Percentiles rank a stretch among this genome's conserved stretches.
phyloP scores from a whole-genome alignment of 2,888 invertebrate genomes.

The Idaea dimidiata region DNA sequence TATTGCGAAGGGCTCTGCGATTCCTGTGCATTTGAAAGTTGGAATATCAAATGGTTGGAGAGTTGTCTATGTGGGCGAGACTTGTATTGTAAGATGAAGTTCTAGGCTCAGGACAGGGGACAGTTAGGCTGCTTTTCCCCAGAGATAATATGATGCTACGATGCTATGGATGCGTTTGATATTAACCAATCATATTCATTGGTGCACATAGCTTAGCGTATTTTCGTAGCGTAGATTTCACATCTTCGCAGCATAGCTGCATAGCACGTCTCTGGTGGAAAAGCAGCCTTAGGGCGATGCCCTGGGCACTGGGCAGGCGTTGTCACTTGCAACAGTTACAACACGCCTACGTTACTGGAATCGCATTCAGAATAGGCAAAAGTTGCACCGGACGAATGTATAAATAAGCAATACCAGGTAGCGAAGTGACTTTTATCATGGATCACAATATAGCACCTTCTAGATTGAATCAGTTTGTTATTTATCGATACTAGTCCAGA shows the following conservation, averaged over 20 bases:
- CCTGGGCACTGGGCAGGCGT: constrained; percentile 11
- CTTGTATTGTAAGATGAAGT: constrained; percentile 46
- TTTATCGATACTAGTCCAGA: too few species aligned
- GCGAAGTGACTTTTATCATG: not conserved
- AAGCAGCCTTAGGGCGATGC: constrained; percentile 27
- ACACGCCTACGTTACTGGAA: not conserved
- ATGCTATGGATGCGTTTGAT: too few species aligned
- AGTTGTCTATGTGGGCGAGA: constrained; percentile 47
- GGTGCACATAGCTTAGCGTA: too few species aligned
- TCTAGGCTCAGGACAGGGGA: constrained; percentile 36
- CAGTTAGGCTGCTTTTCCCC: too few species aligned
- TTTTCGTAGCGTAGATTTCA: too few species aligned
- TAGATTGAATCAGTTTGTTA: too few species aligned
- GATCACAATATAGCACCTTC: too few species aligned
- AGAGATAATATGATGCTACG: too few species aligned
- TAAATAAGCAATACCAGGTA: not conserved
- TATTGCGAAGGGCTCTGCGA: constrained; percentile 22
- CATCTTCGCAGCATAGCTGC: too few species aligned
- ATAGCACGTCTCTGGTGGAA: too few species aligned
- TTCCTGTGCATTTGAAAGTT: constrained; percentile 51
- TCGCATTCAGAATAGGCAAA: not conserved
- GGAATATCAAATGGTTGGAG: constrained; percentile 45
- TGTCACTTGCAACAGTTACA: not conserved
- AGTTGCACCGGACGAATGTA: not conserved
- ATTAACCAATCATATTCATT: too few species aligned